Evolutionary conservation across 1,140 invertebrate species (phyloP), one percentile per base, ranked within the genome.

Genomic region (Sminthurinus signatus): DNA sequence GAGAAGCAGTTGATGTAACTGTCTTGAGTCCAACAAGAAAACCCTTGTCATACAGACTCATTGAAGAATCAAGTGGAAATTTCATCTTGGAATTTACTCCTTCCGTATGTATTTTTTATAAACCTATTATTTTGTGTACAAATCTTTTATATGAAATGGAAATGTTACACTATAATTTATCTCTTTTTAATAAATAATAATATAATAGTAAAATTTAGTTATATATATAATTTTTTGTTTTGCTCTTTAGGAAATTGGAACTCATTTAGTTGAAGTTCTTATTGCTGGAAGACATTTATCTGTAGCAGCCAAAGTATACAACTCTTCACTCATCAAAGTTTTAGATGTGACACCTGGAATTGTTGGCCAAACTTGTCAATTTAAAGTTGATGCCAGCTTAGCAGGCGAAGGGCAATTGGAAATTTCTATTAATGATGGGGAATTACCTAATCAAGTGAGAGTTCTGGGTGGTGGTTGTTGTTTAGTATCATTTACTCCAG

Each of bases 371-470:
- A 86, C 91, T 70, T 91, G 90, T 75, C 91, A 95, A 78, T 95
- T 96, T 76, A 86, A 89, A 87, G 93, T 97, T 73, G 93, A 97
- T 80, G 94, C 94, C 12, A 91, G 89, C 74, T 88, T 93, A 73
- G 94, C 93, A 51, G 94, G 94, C 43, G 93, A 97, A 83, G 94
- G 94, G 31, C 93, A 96, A 78, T 81, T 98, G 71, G 94, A 97
- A 83, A 97, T 97, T 74, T 95, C 93, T 62, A 94, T 98, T 75
- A 97, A 98, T 76, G 92, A 97, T 79, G 94, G 94, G 65, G 92
- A 96, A 82, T 91, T 97, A 32, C 94, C 94, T 42, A 98, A 98
- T 81, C 92, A 97, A 78, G 94, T 98, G 21, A 91, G 93, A 77
- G 90, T 93, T 17, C 88, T 97, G 5, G 93, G 93, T 48, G 92